Base-by-base conservation (phyloP, 2,113 vertebrate genomes). In the Neotragus pygmaeus region DNA sequence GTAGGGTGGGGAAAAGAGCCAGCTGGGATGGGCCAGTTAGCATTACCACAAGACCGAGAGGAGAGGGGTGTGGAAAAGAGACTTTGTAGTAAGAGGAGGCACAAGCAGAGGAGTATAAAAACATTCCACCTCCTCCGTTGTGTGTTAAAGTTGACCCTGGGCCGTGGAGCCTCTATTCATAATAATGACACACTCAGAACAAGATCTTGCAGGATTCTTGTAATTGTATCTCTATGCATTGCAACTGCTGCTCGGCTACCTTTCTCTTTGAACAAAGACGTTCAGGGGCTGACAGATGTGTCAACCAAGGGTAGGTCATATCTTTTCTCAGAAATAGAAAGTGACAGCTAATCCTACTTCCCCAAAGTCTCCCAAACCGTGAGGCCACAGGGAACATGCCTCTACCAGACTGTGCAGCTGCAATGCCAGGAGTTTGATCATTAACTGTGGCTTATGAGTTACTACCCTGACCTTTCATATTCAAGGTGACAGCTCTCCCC, bases 161-260 rank as follows among this genome's bases (percentile, higher is more conserved):
- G 70, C 33, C 5, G 0, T 21, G 9, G 12, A 47, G 14, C 9
- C 25, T 92, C 64, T 66, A 7, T n/a, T 80, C 28, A 70, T 55
- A 60, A 39, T n/a, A 25, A 58, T 86, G 58, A 85, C 78, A 96
- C 27, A 81, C 12, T 49, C 16, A 60, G 25, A 93, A 47, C 49
- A 97, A 91, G 45, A 75, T 70, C 86, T 78, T 90, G 92, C 77
- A 87, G 33, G 14, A 43, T 96, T 91, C 60, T 93, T 95, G 11
- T 87, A 90, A 93, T 70, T 96, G n/a, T 90, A 39, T 90, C n/a
- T 36, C 19, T 66, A 62, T 45, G 36, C 45, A 77, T 93, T 78
- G 1, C 9, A 47, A 92, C 17, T 57, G 6, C 53, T 96, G 23
- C 49, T 49, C 64, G 7, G 16, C 55, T 94, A 80, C 30, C 39